Percentiles rank a stretch among this genome's conserved stretches.
Conservation (phyloP, 2,113 vertebrate species). For the Callipepla californica region DNA sequence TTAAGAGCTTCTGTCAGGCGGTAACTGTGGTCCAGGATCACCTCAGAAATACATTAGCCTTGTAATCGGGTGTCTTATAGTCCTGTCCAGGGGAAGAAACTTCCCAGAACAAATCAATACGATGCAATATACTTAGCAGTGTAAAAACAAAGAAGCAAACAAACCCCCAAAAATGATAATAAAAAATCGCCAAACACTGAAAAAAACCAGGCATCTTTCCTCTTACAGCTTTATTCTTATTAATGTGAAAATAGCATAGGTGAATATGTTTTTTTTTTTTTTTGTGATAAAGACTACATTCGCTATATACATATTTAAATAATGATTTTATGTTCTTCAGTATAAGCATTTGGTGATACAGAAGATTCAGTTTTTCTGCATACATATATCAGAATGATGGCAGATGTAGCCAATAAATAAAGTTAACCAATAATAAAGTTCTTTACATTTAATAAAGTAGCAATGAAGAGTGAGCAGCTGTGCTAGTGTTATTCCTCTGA, state of each 20-base stretch:
- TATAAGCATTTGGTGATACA: background rate
- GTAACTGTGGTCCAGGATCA: background rate
- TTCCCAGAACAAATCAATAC: constrained; percentile 39
- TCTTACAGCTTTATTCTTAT: background rate
- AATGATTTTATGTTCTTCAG: background rate
- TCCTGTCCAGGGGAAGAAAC: background rate
- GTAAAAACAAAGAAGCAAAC: background rate
- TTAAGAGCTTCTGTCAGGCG: constrained; percentile 2
- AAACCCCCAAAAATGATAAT: background rate
- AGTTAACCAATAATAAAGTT: constrained; percentile 30
- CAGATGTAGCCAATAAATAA: background rate
- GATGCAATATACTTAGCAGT: background rate
- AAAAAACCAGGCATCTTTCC: background rate
- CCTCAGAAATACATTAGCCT: constrained; percentile 42
- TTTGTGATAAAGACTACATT: background rate
- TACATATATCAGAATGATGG: background rate
- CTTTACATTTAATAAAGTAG: background rate
- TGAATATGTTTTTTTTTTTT: background rate
- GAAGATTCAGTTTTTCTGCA: background rate
- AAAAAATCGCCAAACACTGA: background rate
- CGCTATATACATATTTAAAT: background rate
- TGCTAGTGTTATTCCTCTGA: constrained; percentile 34
- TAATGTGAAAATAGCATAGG: background rate
- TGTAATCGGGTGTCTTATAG: background rate
- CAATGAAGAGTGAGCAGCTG: constrained; percentile 36